Conservation (phyloP, 2,888 invertebrate genomes). For the Dolichomitus sp. region DNA sequence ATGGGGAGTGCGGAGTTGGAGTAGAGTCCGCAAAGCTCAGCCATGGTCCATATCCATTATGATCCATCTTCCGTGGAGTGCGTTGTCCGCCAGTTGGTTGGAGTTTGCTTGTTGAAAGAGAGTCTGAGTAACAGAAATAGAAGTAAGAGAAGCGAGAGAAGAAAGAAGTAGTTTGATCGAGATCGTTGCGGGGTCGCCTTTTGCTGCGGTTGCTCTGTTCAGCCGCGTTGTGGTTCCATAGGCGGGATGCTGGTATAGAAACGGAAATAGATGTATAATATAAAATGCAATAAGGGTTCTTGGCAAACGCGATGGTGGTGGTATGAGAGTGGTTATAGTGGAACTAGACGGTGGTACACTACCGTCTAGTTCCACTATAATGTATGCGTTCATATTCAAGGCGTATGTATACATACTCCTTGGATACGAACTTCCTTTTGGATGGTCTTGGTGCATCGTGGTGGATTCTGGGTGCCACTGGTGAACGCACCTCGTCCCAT, state of each 20-base stretch:
- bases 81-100: constrained; percentile 43
- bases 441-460: constrained; percentile 22
- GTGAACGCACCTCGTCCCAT: constrained; percentile 37
- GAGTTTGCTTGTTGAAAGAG: constrained; percentile 12
- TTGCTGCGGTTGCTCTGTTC: constrained; percentile 44
- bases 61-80: constrained; percentile 50
- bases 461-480: constrained; percentile 44
- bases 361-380: constrained; percentile 47
- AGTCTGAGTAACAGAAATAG: constrained; percentile 5
- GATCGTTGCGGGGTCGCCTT: constrained; percentile 54
- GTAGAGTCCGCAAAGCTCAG: constrained; percentile 57
- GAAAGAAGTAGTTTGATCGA: constrained; percentile 51
- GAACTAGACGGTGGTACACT: constrained; percentile 37
- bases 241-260: constrained; percentile 44
- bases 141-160: constrained; percentile 2
- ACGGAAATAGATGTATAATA: constrained; percentile 78
- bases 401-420: constrained; percentile 35
- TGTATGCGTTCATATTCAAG: not conserved
- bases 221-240: constrained; percentile 28
- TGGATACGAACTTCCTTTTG: constrained; percentile 37
- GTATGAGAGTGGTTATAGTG: constrained; percentile 48
- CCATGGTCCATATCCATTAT: constrained; percentile 65
- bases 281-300: constrained; percentile 84
- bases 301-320: constrained; percentile 71
- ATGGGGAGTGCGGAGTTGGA: constrained; percentile 43